Base-by-base conservation (phyloP, 2,888 invertebrate genomes). In the Seira ritae region DNA sequence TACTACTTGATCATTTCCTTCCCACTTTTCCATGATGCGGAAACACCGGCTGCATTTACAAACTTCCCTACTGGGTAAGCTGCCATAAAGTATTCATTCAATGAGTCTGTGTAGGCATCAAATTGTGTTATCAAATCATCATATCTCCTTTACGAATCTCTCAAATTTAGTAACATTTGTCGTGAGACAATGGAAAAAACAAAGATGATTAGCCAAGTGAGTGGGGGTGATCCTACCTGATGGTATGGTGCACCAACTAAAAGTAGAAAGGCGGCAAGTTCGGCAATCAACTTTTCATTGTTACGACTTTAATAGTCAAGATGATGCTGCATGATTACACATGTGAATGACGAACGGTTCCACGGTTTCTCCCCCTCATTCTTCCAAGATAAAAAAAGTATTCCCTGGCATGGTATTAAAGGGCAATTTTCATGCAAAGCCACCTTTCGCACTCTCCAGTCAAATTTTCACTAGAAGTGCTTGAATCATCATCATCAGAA, bases 11-110 rank as follows among this genome's bases (percentile, higher is more conserved):
- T 80, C 80, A 80, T 72, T 80, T 80, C 80, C 80, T 80, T 80
- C 74, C 80, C 50, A 24, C 62, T 69, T 70, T 80, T 74, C 68
- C 74, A 73, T n/a, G n/a, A n/a, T 31, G 72, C 85, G 85, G 87
- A 87, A 87, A 84, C 87, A 87, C 85, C 85, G 87, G 85, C 82
- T 87, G 84, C 55, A 50, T 62, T 77, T 74, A 46, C 31, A 67
- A 68, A 60, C 62, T 69, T 74, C 69, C 80, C 80, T 23, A 19
- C 73, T 69, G 73, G 23, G 80, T 69, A 60, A 37, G 70, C n/a
- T n/a, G n/a, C n/a, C n/a, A n/a, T n/a, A n/a, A n/a, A n/a, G n/a
- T n/a, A n/a, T n/a, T n/a, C n/a, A n/a, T n/a, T n/a, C n/a, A n/a
- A 67, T 76, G 73, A 42, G 37, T 72, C 42, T 10, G 22, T 65